Evolutionary conservation across 2,888 invertebrate genomes (phyloP), one percentile per base, ranked within the genome.

Genomic region (Coenonympha arcania): DNA sequence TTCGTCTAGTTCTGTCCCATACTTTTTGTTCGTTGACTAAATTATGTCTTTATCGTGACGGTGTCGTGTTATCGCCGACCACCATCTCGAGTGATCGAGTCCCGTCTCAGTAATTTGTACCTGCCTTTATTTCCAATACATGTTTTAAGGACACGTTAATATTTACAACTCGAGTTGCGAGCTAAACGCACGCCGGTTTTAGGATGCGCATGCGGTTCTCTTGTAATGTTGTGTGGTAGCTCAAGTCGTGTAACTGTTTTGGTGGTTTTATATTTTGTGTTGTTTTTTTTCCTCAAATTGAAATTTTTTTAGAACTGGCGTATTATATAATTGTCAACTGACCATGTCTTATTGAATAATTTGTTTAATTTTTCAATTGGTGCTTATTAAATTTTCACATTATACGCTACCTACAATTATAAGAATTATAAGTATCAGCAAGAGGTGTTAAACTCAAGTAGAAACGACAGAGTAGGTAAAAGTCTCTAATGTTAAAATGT

Each of bases 21-120:
- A 68, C 73, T 79, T 82, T 83, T 83, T 82, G 75, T 77, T 70
- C 65, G 68, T 70, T 79, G 79, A 78, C 83, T 82, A 83, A 84
- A 84, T 85, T 80, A 84, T 84, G 85, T 85, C 83, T 84, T 80
- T 76, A 84, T 84, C 78, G 72, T 75, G 81, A 77, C 75, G 70
- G 66, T 69, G 72, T 66, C 55, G 62, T 57, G 64, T 73, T 84
- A 84, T 85, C 83, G 44, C 44, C 63, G 72, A 70, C 73, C 77
- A 78, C 75, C 73, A 84, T 84, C 84, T 76, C 61, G 68, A 69
- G 69, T 76, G 82, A 81, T 79, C 71, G 80, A 81, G 68, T 56
- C 69, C 66, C 67, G 64, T 65, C 68, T 65, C 67, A 71, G 74
- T 80, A 79, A 84, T 84, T 84, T 85, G 83, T 85, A 83, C 82